A percentile compares a stretch with the other conserved stretches of the same genome.
phyloP scores from a whole-genome alignment of 2,113 vertebrate species.

The Pangasianodon gigas region DNA sequence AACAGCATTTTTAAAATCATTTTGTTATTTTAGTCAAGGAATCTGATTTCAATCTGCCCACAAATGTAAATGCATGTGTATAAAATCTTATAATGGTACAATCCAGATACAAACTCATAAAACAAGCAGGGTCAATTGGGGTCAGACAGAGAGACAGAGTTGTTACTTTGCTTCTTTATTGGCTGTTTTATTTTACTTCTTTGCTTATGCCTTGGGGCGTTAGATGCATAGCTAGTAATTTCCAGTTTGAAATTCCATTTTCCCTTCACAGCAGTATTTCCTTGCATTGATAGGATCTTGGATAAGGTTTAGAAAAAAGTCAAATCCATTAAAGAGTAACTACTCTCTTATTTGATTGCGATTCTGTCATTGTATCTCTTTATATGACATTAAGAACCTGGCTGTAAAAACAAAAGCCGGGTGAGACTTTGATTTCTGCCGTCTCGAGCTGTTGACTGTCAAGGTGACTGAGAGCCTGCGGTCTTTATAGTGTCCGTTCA shows the following conservation, averaged over 20 bases:
- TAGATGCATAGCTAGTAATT: background rate
- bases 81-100: background rate
- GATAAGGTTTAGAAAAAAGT: background rate
- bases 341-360: background rate
- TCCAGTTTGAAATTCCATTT: background rate
- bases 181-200: background rate
- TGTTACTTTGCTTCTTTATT: background rate
- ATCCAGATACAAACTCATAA: background rate
- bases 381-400: conserved; percentile 1
- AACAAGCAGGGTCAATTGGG: background rate
- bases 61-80: background rate
- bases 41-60: background rate
- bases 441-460: conserved; percentile 30
- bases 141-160: background rate
- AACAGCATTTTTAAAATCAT: background rate
- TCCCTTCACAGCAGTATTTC: background rate
- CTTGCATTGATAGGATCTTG: background rate
- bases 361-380: background rate
- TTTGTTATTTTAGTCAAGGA: background rate
- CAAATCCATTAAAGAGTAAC: background rate
- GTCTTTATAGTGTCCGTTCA: conserved; percentile 42
- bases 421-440: conserved; percentile 11
- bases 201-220: background rate
- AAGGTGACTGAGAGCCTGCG: conserved; percentile 46
- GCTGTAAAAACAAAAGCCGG: conserved; percentile 16